Evolutionary conservation across 2,888 invertebrate genomes (phyloP).

Genomic region (Melinopterus prodromus): DNA sequence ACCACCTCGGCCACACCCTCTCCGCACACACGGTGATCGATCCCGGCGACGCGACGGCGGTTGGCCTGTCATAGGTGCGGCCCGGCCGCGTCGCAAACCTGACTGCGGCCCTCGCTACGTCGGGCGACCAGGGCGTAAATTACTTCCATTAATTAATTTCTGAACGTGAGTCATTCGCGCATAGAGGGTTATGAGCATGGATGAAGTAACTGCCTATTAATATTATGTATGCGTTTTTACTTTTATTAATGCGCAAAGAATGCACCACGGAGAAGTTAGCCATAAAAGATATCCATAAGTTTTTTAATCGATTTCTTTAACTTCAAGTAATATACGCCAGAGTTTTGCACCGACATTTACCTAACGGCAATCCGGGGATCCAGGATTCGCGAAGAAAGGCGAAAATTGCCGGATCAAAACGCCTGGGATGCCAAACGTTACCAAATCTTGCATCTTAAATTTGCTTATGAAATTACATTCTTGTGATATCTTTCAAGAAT

Average conservation of each 20-base stretch:
- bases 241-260: neutral
- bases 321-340: too few relatives aligned
- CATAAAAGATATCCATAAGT: neutral
- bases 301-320: too few relatives aligned
- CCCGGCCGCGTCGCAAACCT: slow-evolving; percentile 14
- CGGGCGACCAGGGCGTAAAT: slow-evolving; percentile 6
- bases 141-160: slow-evolving; percentile 24
- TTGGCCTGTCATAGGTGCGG: slow-evolving; percentile 11
- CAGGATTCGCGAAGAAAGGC: too few relatives aligned
- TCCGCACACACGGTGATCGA: slow-evolving; percentile 20
- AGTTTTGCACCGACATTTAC: too few relatives aligned
- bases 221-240: neutral
- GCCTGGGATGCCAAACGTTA: too few relatives aligned
- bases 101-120: slow-evolving; percentile 4
- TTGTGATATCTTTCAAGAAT: too few relatives aligned
- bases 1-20: slow-evolving; percentile 13
- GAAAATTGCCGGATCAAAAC: too few relatives aligned
- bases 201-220: neutral
- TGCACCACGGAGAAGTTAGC: neutral
- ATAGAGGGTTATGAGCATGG: slow-evolving; percentile 15
- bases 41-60: neutral
- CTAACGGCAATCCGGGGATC: too few relatives aligned
- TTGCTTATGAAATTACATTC: too few relatives aligned
- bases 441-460: too few relatives aligned
- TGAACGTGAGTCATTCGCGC: slow-evolving; percentile 17